Conservation (phyloP, 2,888 invertebrate genomes). For the Xestoiulus laeticollis region DNA sequence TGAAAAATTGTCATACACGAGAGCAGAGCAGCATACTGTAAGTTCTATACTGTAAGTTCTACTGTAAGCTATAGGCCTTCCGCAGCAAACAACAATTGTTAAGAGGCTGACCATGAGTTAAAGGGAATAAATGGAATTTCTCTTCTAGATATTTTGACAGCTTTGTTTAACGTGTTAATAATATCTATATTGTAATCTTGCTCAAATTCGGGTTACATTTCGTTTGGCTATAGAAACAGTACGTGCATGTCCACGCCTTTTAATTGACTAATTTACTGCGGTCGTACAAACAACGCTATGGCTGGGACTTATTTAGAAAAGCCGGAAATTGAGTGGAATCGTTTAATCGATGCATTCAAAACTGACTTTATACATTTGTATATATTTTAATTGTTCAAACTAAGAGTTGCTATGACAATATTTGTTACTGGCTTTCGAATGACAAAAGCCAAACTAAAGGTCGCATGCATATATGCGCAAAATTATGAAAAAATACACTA, state of each 20-base stretch:
- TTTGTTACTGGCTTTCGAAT: constrained; percentile 39
- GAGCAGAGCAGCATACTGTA: neutral
- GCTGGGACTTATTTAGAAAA: constrained; percentile 6
- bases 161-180: constrained; percentile 41
- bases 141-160: constrained; percentile 34
- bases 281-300: constrained; percentile 11
- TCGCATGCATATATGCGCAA: constrained; percentile 16
- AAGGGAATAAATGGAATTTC: constrained; percentile 35
- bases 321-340: constrained; percentile 43
- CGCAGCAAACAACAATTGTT: neutral
- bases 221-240: neutral
- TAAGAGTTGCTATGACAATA: constrained; percentile 53
- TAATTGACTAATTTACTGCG: constrained; percentile 21
- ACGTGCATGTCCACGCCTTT: constrained; percentile 34
- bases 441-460: constrained; percentile 13
- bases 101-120: constrained; percentile 14
- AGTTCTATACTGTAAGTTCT: constrained; percentile 18
- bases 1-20: neutral
- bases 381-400: constrained; percentile 48
- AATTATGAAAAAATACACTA: neutral
- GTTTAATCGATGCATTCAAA: constrained; percentile 39
- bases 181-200: constrained; percentile 36
- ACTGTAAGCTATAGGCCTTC: neutral
- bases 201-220: constrained; percentile 33
- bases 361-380: constrained; percentile 44